Conservation (phyloP, 37 sponge, comb jelly and placozoan genomes). For the Corticium candelabrum region DNA sequence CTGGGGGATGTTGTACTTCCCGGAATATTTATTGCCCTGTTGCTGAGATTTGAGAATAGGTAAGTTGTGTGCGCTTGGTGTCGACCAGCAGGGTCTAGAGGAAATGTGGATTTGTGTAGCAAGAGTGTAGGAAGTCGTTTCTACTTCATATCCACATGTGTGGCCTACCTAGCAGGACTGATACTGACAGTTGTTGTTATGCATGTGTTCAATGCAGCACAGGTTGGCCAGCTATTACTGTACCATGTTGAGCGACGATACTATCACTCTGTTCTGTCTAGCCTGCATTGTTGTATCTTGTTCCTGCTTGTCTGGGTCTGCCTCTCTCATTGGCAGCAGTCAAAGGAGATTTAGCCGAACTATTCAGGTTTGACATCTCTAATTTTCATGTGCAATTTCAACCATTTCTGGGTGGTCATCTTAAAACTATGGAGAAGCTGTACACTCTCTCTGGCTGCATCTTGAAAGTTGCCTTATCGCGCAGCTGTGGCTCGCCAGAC, state of each 20-base stretch:
- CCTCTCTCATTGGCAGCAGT: slow-evolving; percentile 64
- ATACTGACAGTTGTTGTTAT: slow-evolving; percentile 66
- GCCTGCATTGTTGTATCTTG: slow-evolving; percentile 96
- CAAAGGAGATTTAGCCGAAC: slow-evolving; percentile 54
- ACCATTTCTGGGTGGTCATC: no score
- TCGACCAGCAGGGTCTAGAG: not conserved
- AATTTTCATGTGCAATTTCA: no score
- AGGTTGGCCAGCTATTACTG: slow-evolving; percentile 24
- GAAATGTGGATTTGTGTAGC: no score
- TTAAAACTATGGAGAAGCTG: no score
- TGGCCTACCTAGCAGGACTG: slow-evolving; percentile 90
- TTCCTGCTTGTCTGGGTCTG: slow-evolving; percentile 87
- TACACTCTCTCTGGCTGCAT: no score
- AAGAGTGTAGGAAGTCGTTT: slow-evolving; percentile 5
- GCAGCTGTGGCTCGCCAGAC: no score
- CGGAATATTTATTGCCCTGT: slow-evolving; percentile 82
- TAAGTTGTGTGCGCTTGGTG: slow-evolving; percentile 15
- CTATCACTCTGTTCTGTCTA: not conserved
- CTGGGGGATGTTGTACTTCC: slow-evolving; percentile 96
- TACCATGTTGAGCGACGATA: no score
- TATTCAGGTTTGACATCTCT: slow-evolving; percentile 71
- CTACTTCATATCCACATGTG: slow-evolving; percentile 73
- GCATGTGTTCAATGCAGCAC: slow-evolving; percentile 86
- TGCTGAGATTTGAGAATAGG: slow-evolving; percentile 78
- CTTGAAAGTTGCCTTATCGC: no score